Evolutionary conservation across 2,888 invertebrate species (phyloP), one percentile per base, ranked within the genome.

Genomic region (Hirtodrosophila histrioides): DNA sequence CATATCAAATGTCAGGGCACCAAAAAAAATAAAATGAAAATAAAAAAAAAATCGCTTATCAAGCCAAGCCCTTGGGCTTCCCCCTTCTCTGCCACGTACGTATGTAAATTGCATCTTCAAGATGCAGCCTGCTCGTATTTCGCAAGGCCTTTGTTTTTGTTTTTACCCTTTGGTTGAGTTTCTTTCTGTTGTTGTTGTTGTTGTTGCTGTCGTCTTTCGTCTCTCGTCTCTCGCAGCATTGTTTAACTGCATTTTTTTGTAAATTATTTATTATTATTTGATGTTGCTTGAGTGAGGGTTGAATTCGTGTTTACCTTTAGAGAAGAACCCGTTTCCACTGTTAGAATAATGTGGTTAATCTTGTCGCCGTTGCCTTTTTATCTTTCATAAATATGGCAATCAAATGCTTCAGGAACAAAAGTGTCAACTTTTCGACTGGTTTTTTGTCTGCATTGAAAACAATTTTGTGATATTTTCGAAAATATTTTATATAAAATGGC

Each of bases 351-450:
- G 84, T 88, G 84, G 84, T 85, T 85, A 88, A 85, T 85, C 88
- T 85, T 88, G 88, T 84, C 87, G 85, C 88, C 78, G 87, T 86
- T 83, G 86, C 84, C 82, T 81, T 84, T 82, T 85, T 81, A 84
- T 86, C 85, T 84, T 57, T 49, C 82, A 78, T 75, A 85, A 85
- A 85, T 81, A 85, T 86, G 85, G 88, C 88, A 88, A 85, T 85
- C 82, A 88, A 85, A 87, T 88, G 71, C 88, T 85, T 70, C 23
- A 72, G 33, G 68, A 71, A 82, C 71, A 81, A 81, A 81, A 83
- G 85, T 87, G 85, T 75, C 85, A 86, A 79, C 73, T 73, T 81
- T 76, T 65, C 27, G 61, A 53, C 67, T 54, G 67, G 73, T 76
- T 74, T 46, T 24, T 17, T 17, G 23, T 54, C 27, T n/a, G 9